Evolutionary conservation across 2,113 vertebrate species (phyloP), one percentile per base, ranked within the genome.

Genomic region (Cyphomyrus plagiostoma): DNA sequence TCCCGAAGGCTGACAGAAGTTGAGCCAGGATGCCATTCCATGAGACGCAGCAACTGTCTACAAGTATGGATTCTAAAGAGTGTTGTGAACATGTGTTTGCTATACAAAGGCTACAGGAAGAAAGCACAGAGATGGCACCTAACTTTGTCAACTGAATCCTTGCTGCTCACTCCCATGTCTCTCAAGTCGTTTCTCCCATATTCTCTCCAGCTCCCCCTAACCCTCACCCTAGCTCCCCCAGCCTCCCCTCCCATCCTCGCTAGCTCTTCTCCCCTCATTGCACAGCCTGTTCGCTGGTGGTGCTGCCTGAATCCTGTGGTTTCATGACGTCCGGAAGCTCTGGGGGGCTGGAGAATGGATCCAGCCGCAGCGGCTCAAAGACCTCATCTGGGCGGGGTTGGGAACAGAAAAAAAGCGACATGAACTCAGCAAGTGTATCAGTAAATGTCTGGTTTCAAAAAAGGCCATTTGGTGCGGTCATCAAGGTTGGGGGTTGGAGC

Each of bases 241-340:
- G 80, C 86, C 85, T 87, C 82, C n/a, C 46, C 21, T 17, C 89
- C 52, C 48, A 35, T 21, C 39, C 56, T 48, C 9, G 17, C 45
- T 70, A 17, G 9, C 66, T 9, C 30, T 39, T 2, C 70, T 30
- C 56, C 17, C 0, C 53, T 97, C 96, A 98, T 96, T 98, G 97
- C 93, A 98, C 97, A 0, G 97, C 95, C 92, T 98, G 97, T 90
- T 98, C 97, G 0, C 97, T 97, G 91, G 97, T 94, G 11, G 97
- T 97, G 95, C 97, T 97, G 91, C 97, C 95, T 0, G 97, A 98
- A 93, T 98, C 97, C 93, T 98, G 97, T 11, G 97, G 97, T 92
- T 98, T 98, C 97, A 98, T 98, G 89, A 98, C 97, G 50, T 98
- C 97, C 0, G 97, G 97, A 83, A 98, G 96, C 93, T 98, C 97